These are phyloP conservation scores for Podotricha telesiphe DNA, from an alignment of 2,888 invertebrate species.

Conservation along the genomic window DNA sequence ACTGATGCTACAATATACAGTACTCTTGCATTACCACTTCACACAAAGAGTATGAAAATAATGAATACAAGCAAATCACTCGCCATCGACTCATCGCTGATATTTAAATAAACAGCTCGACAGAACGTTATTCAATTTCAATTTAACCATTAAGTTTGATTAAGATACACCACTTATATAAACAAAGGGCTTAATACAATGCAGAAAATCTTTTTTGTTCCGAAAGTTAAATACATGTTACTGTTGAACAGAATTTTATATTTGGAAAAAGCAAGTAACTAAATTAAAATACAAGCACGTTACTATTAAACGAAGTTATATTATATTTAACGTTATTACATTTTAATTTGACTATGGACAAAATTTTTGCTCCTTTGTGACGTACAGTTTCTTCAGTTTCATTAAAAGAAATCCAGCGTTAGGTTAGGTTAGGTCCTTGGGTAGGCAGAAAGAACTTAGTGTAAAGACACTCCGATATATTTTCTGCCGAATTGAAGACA, in stretches of 20 bases:
- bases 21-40: background rate
- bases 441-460: too few species aligned
- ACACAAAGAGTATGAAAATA: background rate
- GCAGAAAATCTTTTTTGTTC: slow-evolving; percentile 15
- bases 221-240: slow-evolving; percentile 6
- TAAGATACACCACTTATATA: slow-evolving; percentile 8
- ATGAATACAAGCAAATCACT: background rate
- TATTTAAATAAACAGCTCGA: background rate
- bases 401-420: too few species aligned
- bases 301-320: background rate
- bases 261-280: background rate
- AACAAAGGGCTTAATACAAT: slow-evolving; percentile 10
- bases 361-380: too few species aligned
- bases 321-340: background rate
- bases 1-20: background rate
- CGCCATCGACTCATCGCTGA: background rate
- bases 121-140: slow-evolving; percentile 7
- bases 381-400: too few species aligned
- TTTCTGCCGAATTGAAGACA: too few species aligned
- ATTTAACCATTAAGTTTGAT: slow-evolving; percentile 17
- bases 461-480: too few species aligned
- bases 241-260: slow-evolving; percentile 3
- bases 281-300: background rate
- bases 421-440: too few species aligned
- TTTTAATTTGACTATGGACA: background rate